These are phyloP conservation scores for Crocidura indochinensis DNA, from an alignment of 2,797 vertebrate genomes.

Conservation along the genomic window DNA sequence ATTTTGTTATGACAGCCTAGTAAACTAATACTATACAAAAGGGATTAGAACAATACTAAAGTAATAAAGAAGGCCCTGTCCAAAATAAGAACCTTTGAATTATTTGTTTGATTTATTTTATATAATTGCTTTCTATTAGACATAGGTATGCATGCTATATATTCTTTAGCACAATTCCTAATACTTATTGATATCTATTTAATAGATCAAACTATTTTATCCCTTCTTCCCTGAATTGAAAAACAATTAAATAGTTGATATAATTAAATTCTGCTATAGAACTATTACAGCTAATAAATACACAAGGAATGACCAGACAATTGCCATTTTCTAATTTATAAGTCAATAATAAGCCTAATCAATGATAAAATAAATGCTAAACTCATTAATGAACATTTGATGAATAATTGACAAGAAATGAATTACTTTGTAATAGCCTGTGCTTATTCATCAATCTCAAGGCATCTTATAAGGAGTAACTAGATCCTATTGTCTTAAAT, in stretches of 20 bases:
- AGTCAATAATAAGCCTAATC: neutral
- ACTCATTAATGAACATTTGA: neutral
- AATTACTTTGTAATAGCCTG: neutral
- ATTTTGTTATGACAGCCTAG: neutral
- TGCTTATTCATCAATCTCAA: neutral
- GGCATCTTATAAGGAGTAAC: neutral
- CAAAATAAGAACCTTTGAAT: neutral
- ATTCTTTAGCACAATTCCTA: neutral
- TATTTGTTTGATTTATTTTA: neutral
- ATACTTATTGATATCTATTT: neutral
- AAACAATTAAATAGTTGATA: neutral
- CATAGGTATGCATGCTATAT: too few species aligned
- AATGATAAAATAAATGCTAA: constrained; percentile 18
- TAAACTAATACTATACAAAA: constrained; percentile 1
- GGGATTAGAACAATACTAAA: neutral
- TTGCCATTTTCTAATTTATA: neutral
- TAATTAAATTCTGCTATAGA: constrained; percentile 25
- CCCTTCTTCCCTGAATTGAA: neutral
- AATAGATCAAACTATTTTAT: constrained; percentile 18
- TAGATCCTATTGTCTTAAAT: neutral
- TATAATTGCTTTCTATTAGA: too few species aligned
- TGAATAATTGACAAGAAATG: neutral
- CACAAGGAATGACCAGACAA: constrained; percentile 17
- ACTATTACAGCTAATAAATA: neutral
- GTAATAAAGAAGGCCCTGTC: neutral